Conservation (phyloP, 2,888 invertebrate species). For the Xestia ashworthii region DNA sequence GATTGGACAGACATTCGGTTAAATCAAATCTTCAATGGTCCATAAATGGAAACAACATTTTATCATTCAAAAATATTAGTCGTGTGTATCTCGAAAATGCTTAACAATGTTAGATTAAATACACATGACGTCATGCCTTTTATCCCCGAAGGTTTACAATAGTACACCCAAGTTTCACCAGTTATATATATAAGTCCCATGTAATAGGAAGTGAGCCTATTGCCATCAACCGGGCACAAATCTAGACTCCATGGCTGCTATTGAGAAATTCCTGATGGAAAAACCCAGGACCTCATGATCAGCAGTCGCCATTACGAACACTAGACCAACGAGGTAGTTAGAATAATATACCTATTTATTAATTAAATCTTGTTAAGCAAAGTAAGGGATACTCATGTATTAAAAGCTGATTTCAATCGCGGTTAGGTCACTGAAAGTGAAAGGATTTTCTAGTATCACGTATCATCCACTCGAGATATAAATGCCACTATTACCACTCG, state of each 20-base stretch:
- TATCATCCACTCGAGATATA: constrained; percentile 38
- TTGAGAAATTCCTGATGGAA: no score
- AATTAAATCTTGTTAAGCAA: background rate
- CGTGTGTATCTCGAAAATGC: background rate
- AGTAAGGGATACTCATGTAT: background rate
- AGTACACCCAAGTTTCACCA: no score
- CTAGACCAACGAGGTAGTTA: no score
- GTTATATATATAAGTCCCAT: no score
- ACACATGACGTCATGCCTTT: background rate
- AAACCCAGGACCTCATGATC: no score
- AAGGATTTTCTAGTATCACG: constrained; percentile 50
- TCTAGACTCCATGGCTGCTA: no score
- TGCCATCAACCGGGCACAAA: no score
- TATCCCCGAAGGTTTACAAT: no score
- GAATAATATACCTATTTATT: background rate
- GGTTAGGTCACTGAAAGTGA: constrained; percentile 55
- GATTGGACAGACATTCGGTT: constrained; percentile 43
- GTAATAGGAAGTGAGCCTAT: no score
- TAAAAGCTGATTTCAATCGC: constrained; percentile 13
- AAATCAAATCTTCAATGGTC: constrained; percentile 22
- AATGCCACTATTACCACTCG: constrained; percentile 31
- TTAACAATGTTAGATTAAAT: background rate
- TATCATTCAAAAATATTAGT: background rate
- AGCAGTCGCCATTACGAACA: no score
- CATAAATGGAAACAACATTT: constrained; percentile 14